These are phyloP conservation scores for Oryctolagus cuniculus DNA, from an alignment of 2,113 vertebrate genomes.

Conservation along the genomic window DNA sequence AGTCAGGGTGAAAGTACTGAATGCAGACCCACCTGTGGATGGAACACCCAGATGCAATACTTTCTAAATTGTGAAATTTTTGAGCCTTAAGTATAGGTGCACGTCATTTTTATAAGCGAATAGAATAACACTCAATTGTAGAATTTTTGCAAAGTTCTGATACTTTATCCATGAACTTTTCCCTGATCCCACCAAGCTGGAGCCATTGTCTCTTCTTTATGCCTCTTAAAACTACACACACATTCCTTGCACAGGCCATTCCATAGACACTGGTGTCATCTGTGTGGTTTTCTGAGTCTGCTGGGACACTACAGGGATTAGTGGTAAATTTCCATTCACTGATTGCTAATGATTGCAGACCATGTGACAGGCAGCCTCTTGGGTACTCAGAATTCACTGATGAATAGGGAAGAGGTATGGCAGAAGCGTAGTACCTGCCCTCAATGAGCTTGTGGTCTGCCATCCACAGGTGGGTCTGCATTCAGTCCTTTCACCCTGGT, in stretches of 20 bases:
- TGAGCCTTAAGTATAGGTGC: background rate
- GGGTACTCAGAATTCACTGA: background rate
- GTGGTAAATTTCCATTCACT: background rate
- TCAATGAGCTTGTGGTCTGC: background rate
- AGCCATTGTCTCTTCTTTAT: background rate
- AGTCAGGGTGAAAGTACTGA: background rate
- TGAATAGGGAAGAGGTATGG: background rate
- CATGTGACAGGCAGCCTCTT: background rate
- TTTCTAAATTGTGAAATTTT: too few species aligned
- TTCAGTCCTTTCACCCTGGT: background rate
- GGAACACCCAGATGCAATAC: background rate
- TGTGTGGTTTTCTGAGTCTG: background rate
- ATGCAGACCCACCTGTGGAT: background rate
- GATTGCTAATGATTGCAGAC: background rate
- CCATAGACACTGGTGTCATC: background rate
- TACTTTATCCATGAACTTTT: background rate
- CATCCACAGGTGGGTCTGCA: background rate
- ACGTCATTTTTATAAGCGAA: background rate
- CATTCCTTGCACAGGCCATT: background rate
- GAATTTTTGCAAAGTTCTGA: background rate
- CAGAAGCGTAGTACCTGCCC: background rate
- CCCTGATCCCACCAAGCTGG: background rate
- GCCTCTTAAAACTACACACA: background rate
- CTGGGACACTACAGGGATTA: background rate
- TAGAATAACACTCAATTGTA: background rate